A percentile compares a stretch with the other conserved stretches of the same genome.
Conservation (phyloP, 2,113 vertebrate species). For the Thamnaconus septentrionalis region DNA sequence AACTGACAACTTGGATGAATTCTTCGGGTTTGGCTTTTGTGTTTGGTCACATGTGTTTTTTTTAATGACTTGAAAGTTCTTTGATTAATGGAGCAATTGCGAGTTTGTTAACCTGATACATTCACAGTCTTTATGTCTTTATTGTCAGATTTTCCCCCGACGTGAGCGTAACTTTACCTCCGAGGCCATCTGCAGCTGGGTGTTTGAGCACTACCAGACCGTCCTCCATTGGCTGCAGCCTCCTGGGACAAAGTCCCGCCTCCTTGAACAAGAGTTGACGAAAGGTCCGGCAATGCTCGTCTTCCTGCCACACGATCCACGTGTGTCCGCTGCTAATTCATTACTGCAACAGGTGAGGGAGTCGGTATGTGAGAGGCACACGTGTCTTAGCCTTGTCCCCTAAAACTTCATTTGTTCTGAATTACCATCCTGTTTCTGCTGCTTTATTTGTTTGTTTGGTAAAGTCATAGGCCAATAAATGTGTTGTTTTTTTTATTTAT, state of each 20-base stretch:
- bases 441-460: no score
- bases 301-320: slow-evolving; percentile 89
- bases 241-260: slow-evolving; percentile 88
- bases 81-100: background rate
- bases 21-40: no score
- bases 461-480: no score
- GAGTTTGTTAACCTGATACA: no score
- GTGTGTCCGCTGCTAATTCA: slow-evolving; percentile 74
- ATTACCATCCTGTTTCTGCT: no score
- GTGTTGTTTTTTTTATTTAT: no score
- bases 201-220: slow-evolving; percentile 84
- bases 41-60: no score
- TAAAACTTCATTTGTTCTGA: no score
- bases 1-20: no score
- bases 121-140: background rate
- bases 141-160: slow-evolving; percentile 83
- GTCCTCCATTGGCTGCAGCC: slow-evolving; percentile 89
- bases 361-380: no score
- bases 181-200: slow-evolving; percentile 88
- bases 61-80: no score
- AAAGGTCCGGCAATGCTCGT: slow-evolving; percentile 92
- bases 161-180: slow-evolving; percentile 85
- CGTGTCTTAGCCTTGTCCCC: no score
- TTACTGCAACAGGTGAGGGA: slow-evolving; percentile 85
- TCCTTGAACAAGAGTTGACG: slow-evolving; percentile 87